Percentiles rank a stretch among this genome's conserved stretches.
phyloP scores from a whole-genome alignment of 2,113 vertebrate species.

The Tauraco erythrolophus region DNA sequence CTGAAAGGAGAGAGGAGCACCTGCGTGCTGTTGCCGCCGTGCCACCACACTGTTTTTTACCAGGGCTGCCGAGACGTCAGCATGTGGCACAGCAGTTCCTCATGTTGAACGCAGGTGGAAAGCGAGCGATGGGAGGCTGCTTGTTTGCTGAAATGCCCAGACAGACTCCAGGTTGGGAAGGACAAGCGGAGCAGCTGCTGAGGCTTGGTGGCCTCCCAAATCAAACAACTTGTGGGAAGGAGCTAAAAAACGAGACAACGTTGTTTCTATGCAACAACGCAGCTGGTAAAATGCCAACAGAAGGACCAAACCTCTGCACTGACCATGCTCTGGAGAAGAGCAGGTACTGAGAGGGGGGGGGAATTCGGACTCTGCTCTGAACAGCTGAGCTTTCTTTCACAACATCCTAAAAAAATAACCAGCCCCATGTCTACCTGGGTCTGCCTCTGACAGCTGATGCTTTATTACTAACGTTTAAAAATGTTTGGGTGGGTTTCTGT shows the following conservation, averaged over 20 bases:
- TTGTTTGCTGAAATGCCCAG: neutral
- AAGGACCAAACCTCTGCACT: neutral
- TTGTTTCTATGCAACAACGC: neutral
- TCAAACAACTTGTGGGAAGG: neutral
- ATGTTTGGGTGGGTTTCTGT: neutral
- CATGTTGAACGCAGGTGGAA: neutral
- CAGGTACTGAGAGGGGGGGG: neutral
- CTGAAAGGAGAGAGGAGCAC: neutral
- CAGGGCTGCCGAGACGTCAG: neutral
- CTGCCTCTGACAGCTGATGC: neutral
- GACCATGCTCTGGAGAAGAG: neutral
- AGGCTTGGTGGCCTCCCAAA: neutral
- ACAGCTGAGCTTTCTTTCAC: neutral
- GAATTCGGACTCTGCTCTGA: neutral
- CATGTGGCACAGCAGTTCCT: accelerated
- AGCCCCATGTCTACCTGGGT: neutral
- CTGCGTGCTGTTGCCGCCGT: accelerated
- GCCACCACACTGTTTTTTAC: neutral
- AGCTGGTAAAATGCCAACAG: too few species aligned
- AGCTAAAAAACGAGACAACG: neutral
- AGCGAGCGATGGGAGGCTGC: neutral
- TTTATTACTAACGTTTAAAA: neutral
- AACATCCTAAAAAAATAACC: neutral
- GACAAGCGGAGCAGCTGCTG: neutral
- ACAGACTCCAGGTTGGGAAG: neutral